phyloP scores from a whole-genome alignment of 2,797 vertebrate species.

The Australoheros facetus region DNA sequence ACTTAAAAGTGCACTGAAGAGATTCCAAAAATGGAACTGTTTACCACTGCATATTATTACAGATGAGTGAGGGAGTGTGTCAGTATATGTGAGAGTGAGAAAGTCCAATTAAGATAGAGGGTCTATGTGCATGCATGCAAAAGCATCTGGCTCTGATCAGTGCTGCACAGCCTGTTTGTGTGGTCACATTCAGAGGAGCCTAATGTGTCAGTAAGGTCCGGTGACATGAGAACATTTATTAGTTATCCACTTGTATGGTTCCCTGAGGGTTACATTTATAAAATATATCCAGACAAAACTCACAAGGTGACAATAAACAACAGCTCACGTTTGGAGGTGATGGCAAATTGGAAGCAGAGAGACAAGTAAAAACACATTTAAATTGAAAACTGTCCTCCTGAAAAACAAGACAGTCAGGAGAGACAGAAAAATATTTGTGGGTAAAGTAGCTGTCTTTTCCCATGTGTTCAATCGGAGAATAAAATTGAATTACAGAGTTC shows the following conservation, averaged over 20 bases:
- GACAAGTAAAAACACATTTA: slow-evolving; percentile 60
- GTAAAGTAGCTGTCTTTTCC: slow-evolving; percentile 57
- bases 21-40: slow-evolving; percentile 62
- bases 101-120: slow-evolving; percentile 44
- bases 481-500: slow-evolving; percentile 55
- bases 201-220: slow-evolving; percentile 34
- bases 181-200: slow-evolving; percentile 64
- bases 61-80: slow-evolving; percentile 47
- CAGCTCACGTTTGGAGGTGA: slow-evolving; percentile 23
- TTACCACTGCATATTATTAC: slow-evolving; percentile 37
- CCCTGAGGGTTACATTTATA: slow-evolving; percentile 16
- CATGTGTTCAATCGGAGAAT: slow-evolving; percentile 58
- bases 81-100: slow-evolving; percentile 32
- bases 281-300: not conserved
- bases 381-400: slow-evolving; percentile 48
- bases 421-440: slow-evolving; percentile 62
- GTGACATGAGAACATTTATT: slow-evolving; percentile 45
- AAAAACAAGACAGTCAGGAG: slow-evolving; percentile 51
- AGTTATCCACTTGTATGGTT: slow-evolving; percentile 13
- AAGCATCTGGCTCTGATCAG: slow-evolving; percentile 80
- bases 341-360: slow-evolving; percentile 37
- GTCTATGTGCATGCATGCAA: slow-evolving; percentile 34
- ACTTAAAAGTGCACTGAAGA: slow-evolving; percentile 17
- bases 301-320: slow-evolving; percentile 36
- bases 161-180: slow-evolving; percentile 58